Conservation (phyloP, 2,797 vertebrate genomes). For the Myotis vivesi region DNA sequence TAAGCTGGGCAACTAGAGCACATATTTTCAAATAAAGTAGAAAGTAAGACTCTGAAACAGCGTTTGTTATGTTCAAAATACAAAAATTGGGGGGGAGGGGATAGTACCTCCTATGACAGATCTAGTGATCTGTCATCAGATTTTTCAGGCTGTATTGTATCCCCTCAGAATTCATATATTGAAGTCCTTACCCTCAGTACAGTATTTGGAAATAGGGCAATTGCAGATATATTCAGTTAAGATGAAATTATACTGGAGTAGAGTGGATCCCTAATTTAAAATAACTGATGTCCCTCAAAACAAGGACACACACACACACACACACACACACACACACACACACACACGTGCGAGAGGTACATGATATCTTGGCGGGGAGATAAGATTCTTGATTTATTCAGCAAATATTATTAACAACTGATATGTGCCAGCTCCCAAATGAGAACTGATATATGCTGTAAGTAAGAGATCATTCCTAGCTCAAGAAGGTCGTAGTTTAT, state of each 20-base stretch:
- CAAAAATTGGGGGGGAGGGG: too few species aligned
- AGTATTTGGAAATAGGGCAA: conserved; percentile 15
- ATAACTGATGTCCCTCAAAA: background rate
- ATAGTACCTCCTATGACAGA: background rate
- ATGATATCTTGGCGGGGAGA: background rate
- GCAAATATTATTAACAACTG: conserved; percentile 1
- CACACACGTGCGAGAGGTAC: too few species aligned
- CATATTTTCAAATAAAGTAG: conserved; percentile 3
- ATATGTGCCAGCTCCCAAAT: background rate
- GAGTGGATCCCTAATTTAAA: background rate
- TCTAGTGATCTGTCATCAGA: background rate
- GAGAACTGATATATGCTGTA: background rate
- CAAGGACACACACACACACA: background rate
- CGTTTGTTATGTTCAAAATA: conserved; percentile 14
- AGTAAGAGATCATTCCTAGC: background rate
- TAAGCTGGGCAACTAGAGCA: background rate
- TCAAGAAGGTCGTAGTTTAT: conserved; percentile 1
- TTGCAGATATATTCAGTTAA: background rate
- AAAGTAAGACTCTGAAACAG: conserved; percentile 26
- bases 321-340: background rate
- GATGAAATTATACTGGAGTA: background rate
- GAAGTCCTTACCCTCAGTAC: background rate
- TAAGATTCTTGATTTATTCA: background rate
- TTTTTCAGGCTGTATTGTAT: background rate
- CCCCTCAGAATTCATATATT: background rate